These are phyloP conservation scores for Vultur gryphus DNA, from an alignment of 2,797 vertebrate species.

Conservation along the genomic window DNA sequence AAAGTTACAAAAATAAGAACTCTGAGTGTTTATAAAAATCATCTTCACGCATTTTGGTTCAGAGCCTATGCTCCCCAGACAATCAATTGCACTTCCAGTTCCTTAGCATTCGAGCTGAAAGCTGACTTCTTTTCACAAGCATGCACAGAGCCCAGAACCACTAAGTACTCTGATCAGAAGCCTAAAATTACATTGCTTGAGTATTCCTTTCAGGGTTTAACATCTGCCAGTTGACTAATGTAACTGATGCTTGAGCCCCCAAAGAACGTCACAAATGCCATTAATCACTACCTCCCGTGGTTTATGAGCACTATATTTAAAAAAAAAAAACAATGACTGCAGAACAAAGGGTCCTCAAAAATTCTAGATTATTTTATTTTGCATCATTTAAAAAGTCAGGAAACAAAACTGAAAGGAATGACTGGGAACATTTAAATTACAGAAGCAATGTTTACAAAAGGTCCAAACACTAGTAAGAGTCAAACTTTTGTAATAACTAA, in stretches of 20 bases:
- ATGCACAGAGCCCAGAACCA: background rate
- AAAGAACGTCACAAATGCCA: background rate
- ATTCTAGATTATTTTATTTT: background rate
- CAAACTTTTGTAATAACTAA: background rate
- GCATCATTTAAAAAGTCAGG: background rate
- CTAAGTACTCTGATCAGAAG: background rate
- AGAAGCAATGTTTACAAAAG: background rate
- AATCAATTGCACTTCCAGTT: background rate
- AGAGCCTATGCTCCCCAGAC: background rate
- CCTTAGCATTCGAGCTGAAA: background rate
- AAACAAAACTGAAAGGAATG: background rate
- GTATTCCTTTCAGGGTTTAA: background rate
- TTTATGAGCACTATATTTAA: background rate
- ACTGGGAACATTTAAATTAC: background rate
- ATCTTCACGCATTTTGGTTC: background rate
- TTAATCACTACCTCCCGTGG: background rate
- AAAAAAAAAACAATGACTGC: background rate
- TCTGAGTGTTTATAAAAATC: background rate
- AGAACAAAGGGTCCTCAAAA: background rate
- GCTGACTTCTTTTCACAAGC: background rate
- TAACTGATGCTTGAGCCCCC: background rate
- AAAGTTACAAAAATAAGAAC: slow-evolving; percentile 10
- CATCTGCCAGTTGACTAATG: background rate
- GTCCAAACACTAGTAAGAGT: background rate
- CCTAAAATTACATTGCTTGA: background rate